Evolutionary conservation across 2,888 invertebrate genomes (phyloP), one percentile per base, ranked within the genome.

Genomic region (Achlya flavicornis): DNA sequence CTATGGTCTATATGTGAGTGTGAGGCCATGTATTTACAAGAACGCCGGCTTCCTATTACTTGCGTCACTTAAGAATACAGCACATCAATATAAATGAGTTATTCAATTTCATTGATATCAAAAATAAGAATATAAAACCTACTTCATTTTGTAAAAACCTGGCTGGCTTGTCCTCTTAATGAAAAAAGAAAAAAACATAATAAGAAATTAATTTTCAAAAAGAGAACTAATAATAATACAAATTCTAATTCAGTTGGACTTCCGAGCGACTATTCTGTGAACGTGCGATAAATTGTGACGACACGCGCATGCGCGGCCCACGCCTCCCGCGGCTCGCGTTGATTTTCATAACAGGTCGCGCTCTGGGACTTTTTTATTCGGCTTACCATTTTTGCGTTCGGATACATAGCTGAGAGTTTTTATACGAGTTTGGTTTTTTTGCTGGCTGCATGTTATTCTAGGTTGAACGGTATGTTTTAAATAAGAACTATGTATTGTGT

Each of bases 301-400:
- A 16, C 16, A 53, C 19, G 53, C 53, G 53, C 64, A 33, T 63
- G 53, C 67, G 64, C 73, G 63, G 71, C 77, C 77, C 75, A 77
- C 77, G 59, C 59, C 64, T 57, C 63, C 63, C 46, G 62, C 46
- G 7, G 46, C 61, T 43, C 14, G 48, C 74, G 65, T 70, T 75
- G 68, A 78, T 78, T 78, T 78, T 78, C 78, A 78, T 78, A 78
- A 78, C 77, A 67, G 78, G 77, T 78, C 71, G 63, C 70, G 63
- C 10, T 12, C 74, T 69, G 66, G 66, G 71, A 60, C 66, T 75
- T 76, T 74, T 77, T 74, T 75, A 69, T 65, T 71, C 57, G 46
- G 46, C 43, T 58, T 53, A 14, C 61, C 58, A 53, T 19, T 35
- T 16, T 26, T n/a, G 59, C 63, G 57, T 32, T 58, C 57, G 8